Base-by-base conservation (phyloP, 2,113 vertebrate genomes). In the Herpetotheres cachinnans region DNA sequence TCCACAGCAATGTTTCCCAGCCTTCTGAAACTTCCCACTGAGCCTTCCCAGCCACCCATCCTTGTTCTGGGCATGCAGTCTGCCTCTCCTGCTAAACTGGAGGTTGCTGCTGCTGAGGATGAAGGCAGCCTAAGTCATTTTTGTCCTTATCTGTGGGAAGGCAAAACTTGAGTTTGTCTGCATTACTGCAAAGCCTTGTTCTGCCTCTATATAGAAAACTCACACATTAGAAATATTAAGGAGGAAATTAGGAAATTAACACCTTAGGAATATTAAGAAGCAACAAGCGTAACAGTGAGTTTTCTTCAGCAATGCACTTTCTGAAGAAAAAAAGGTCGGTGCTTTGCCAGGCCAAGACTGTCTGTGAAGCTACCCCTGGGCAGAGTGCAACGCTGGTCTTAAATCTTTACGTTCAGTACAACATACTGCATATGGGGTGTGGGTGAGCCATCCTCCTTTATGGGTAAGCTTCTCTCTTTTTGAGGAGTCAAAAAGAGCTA, bases 11-110 rank as follows among this genome's bases (percentile, higher is more conserved):
- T 15, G 25, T 67, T 95, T 62, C 32, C 20, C 8, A 10, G 19
- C 42, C 50, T 86, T 47, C 82, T 71, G 71, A 74, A 74, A 36
- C 69, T 70, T 93, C 47, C 38, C 25, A 10, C 5, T 25, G 49
- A 87, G 46, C 34, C 65, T 61, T 77, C 63, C 29, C 44, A 65
- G 58, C 21, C 25, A 24, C 21, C 13, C 5, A 6, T 59, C 59
- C 27, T 61, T 4, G 1, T 42, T 65, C 34, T 34, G 20, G 14
- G 44, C 61, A 27, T 0, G 0, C 34, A 36, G 38, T 20, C 36
- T 21, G 4, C 30, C 40, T 69, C n/a, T 91, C 36, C 63, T 58
- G 59, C 36, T 65, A 26, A 59, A 65, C n/a, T 32, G 34, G 16
- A 65, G 9, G 19, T 59, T 81, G 84, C 36, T 86, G 18, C 22